Base-by-base conservation (phyloP, 1,140 invertebrate genomes). In the Anagrus nilaparvatae region DNA sequence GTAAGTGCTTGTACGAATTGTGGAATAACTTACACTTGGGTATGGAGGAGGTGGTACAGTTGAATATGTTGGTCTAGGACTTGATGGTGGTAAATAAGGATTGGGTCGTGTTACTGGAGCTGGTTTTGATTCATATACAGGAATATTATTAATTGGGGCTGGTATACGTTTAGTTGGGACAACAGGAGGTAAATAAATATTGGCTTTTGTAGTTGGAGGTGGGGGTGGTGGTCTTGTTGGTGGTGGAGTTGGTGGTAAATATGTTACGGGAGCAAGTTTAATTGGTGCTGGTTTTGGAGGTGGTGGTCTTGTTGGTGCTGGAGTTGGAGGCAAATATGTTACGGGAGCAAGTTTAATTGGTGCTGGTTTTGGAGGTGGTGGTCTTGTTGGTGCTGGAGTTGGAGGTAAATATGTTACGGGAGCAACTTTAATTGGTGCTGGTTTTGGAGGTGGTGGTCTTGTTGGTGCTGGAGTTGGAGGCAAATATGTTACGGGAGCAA, bases 21-120 rank as follows among this genome's bases (percentile, higher is more conserved):
- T 64, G 10, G 49, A 48, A 17, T 53, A 57, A n/a, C n/a, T 36
- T 60, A 63, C 16, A 56, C n/a, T 5, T 50, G 30, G 3, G 60
- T 32, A n/a, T 16, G 64, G 62, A 19, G 52, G 58, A 2, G 63
- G 54, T n/a, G 63, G 63, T 0, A 60, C 19, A 0, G 58, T 60
- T 10, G 29, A 10, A 32, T 60, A 50, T 14, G 47, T 48, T n/a
- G 56, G 53, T 39, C 52, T 51, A 17, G 54, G 50, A 6, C 56
- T 41, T 20, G 59, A 53, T 17, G 59, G 57, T 19, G 60, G 56
- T 17, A 63, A 43, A 44, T 63, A 61, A 6, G 60, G 58, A 10
- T 55, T 49, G 27, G 61, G 57, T 35, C 55, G 46, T 16, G 40
- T 30, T 27, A 46, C 41, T 33, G 40, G 27, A 19, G 37, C 13